Evolutionary conservation across 2,797 vertebrate genomes (phyloP), one percentile per base, ranked within the genome.

Genomic region (Sebastes itinus): DNA sequence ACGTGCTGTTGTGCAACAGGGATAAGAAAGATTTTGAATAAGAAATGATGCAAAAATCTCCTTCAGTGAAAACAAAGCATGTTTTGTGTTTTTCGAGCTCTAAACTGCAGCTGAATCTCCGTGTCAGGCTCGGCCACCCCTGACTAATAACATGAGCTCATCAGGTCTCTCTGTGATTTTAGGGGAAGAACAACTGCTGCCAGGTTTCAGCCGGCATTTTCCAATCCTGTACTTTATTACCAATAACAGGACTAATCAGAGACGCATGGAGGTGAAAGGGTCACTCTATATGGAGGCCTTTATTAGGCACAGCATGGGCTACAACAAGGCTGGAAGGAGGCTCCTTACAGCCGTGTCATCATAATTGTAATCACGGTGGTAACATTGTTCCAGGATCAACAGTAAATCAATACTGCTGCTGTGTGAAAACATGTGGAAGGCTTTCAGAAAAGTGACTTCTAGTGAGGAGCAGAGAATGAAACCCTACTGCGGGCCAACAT

Each of bases 231-330:
- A 32, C 83, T 90, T 92, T 92, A 92, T 91, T 90, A 90, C 68
- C 81, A 90, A 87, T 92, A 93, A 92, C 83, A 82, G 77, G 77
- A 67, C 90, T 89, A 92, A 94, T 94, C 91, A 90, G 85, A 89
- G 88, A 80, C 38, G 82, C 78, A 89, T 84, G 88, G 86, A 74
- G 89, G 86, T 86, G 78, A 90, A 87, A 87, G 52, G 75, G 86
- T 90, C 86, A 68, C 63, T 78, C 75, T 78, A 32, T 46, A 16
- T 23, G 16, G 76, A 77, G 78, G 55, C 61, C 60, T 83, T 84
- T 76, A 79, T 87, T 60, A n/a, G 79, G 22, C 65, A 9, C 75
- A 77, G 78, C 65, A 11, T 54, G 73, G 78, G 55, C 61, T 65
- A 32, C 13, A 72, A 30, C 78, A 61, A 28, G 58, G 52, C 58